Evolutionary conservation across 2,113 vertebrate genomes (phyloP).

Genomic region (Quiscalus mexicanus): DNA sequence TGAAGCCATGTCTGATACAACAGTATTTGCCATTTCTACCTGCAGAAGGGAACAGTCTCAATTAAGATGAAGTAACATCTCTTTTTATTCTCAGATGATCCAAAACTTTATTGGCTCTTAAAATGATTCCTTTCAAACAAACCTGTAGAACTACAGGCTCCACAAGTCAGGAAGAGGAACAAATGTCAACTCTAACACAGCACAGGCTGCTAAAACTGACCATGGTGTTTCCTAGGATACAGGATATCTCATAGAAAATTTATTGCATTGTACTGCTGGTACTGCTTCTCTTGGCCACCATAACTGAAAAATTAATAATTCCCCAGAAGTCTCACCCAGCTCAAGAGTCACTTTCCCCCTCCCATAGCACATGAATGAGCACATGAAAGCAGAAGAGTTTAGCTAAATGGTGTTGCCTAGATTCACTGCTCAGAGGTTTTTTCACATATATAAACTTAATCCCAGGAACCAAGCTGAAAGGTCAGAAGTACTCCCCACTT

Average conservation of each 20-base stretch:
- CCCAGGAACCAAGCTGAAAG: not conserved
- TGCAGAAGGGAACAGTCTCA: not conserved
- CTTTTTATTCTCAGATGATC: not conserved
- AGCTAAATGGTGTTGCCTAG: not conserved
- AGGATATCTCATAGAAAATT: not conserved
- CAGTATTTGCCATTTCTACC: not conserved
- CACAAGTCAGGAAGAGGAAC: not conserved
- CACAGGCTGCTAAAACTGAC: not conserved
- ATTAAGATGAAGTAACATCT: not conserved
- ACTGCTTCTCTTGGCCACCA: not conserved
- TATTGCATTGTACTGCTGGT: not conserved
- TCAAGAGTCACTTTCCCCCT: not conserved
- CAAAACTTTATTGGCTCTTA: not conserved
- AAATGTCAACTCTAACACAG: not conserved
- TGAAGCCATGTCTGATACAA: not conserved
- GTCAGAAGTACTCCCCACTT: not conserved
- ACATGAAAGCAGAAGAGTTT: not conserved
- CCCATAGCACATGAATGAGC: not conserved
- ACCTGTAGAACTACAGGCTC: not conserved
- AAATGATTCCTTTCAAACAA: not conserved
- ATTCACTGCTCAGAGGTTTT: not conserved
- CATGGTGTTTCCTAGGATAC: not conserved
- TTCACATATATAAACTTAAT: not conserved
- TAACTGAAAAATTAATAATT: not conserved
- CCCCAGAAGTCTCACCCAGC: not conserved